A percentile compares a stretch with the other conserved stretches of the same genome.
phyloP scores from a whole-genome alignment of 2,888 invertebrate species.

The Epinotia ramella region DNA sequence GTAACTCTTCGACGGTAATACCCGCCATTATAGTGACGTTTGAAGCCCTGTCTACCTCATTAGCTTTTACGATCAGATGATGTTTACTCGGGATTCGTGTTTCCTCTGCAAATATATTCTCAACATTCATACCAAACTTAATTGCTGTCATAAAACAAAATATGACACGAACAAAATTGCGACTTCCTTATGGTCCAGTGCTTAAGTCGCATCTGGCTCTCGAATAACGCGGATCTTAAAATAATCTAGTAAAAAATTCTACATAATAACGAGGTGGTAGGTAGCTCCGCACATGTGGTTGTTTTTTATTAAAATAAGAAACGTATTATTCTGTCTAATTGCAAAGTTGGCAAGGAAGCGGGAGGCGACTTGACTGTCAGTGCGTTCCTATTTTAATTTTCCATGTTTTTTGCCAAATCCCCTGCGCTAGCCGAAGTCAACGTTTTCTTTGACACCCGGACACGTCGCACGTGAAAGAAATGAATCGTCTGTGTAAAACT shows the following conservation, averaged over 20 bases:
- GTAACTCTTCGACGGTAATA: slow-evolving; percentile 48
- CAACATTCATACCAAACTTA: slow-evolving; percentile 31
- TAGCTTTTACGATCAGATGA: slow-evolving; percentile 59
- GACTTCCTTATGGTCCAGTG: slow-evolving; percentile 43
- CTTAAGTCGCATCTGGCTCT: slow-evolving; percentile 60
- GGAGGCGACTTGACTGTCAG: slow-evolving; percentile 74
- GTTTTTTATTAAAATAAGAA: slow-evolving; percentile 60
- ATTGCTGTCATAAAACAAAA: slow-evolving; percentile 43
- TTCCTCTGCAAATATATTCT: slow-evolving; percentile 36
- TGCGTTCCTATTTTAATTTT: slow-evolving; percentile 75
- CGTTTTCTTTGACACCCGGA: slow-evolving; percentile 78
- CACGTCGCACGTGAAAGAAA: slow-evolving; percentile 67
- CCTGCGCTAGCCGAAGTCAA: slow-evolving; percentile 75
- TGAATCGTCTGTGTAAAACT: slow-evolving; percentile 61
- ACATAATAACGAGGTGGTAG: slow-evolving; percentile 50
- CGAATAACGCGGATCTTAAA: slow-evolving; percentile 47
- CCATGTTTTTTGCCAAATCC: slow-evolving; percentile 77
- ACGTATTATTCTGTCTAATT: slow-evolving; percentile 75
- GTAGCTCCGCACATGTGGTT: slow-evolving; percentile 62
- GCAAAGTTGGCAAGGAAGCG: slow-evolving; percentile 82
- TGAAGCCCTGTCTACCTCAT: slow-evolving; percentile 62
- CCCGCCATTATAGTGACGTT: slow-evolving; percentile 73
- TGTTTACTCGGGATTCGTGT: slow-evolving; percentile 30
- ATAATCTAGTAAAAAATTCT: slow-evolving; percentile 46
- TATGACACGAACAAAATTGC: slow-evolving; percentile 43